Percentiles rank a stretch among this genome's conserved stretches.
phyloP scores from a whole-genome alignment of 2,888 invertebrate species.

The Andrena marginata region DNA sequence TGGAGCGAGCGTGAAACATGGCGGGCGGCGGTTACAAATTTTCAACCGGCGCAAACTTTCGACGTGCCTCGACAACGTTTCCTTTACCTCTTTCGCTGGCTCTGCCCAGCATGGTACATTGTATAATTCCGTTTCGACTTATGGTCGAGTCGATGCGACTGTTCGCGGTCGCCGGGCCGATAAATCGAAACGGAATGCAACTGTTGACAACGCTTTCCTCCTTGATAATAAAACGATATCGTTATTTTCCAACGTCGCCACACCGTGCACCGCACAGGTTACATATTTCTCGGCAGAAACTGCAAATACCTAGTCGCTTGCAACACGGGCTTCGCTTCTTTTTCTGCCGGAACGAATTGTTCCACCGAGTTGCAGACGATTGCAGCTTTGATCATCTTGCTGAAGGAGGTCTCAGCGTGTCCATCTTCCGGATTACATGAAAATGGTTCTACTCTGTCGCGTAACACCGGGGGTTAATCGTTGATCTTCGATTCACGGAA shows the following conservation, averaged over 20 bases:
- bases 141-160: background rate
- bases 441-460: too few relatives aligned
- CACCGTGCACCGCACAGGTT: constrained; percentile 18
- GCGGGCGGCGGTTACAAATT: background rate
- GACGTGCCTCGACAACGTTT: background rate
- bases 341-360: constrained; percentile 5
- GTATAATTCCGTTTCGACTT: constrained; percentile 24
- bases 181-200: constrained; percentile 20
- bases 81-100: background rate
- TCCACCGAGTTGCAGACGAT: constrained; percentile 32
- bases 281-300: constrained; percentile 21
- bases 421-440: too few relatives aligned
- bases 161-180: constrained; percentile 5
- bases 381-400: background rate
- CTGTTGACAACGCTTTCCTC: constrained; percentile 18
- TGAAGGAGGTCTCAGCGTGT: background rate
- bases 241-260: constrained; percentile 14
- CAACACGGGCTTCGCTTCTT: constrained; percentile 10
- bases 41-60: constrained; percentile 7
- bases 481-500: background rate
- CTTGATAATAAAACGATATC: constrained; percentile 35
- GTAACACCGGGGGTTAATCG: background rate
- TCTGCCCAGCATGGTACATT: background rate
- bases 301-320: constrained; percentile 28
- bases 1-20: background rate